Evolutionary conservation across 2,113 vertebrate genomes (phyloP), one percentile per base, ranked within the genome.

Genomic region (Rhinolophus ferrumequinum): DNA sequence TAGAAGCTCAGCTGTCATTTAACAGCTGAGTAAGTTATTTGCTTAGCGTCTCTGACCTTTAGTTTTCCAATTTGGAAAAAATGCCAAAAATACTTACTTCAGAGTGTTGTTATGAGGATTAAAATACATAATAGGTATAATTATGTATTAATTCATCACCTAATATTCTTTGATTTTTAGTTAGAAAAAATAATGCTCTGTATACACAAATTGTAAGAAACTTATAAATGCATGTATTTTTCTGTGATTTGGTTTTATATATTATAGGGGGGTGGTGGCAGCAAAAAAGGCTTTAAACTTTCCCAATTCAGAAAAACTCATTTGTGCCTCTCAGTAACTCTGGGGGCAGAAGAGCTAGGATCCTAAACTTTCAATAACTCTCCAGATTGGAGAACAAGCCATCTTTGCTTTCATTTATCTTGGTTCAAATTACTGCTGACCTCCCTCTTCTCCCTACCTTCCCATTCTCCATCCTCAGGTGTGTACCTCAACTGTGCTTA

Each of bases 31-130:
- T 28, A 54, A 91, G 19, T 47, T 82, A 83, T 69, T 84, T 84
- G n/a, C 35, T 83, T 52, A 30, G 3, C 2, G 13, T 90, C 69
- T 87, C 66, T 44, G 58, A 91, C 50, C n/a, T 50, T 87, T 26
- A 7, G 35, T n/a, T 93, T 96, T 67, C 83, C 85, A 84, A 86
- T 95, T 81, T n/a, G 16, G 38, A 92, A 95, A 94, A n/a, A 18
- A 33, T 56, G 52, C 41, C 54, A 88, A 30, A 11, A 44, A 70
- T 41, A 72, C 30, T 64, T 70, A 67, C 24, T 5, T 70, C 41
- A 60, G 21, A 52, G 14, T 58, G 22, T 50, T 91, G 4, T 44
- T 50, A n/a, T 26, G 13, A 89, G 24, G 26, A 41, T 92, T 79
- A 52, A 93, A 88, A 89, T 66, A 26, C 1, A n/a, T 22, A 64